These are phyloP conservation scores for Chloropsis cyanopogon DNA, from an alignment of 2,113 vertebrate species.

Conservation along the genomic window DNA sequence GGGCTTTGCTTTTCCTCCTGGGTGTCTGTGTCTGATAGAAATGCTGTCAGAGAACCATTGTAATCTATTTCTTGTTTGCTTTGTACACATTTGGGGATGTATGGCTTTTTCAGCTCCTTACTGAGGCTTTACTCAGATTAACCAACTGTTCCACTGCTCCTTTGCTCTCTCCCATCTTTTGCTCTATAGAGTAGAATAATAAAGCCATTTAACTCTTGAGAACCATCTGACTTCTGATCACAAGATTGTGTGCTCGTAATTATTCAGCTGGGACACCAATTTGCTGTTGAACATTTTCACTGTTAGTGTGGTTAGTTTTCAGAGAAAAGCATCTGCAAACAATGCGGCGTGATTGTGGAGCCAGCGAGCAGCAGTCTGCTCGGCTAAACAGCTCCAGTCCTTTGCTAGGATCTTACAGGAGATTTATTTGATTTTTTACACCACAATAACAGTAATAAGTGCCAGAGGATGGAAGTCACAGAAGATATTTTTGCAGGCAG, in stretches of 20 bases:
- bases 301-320: not conserved
- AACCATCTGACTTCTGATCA: not conserved
- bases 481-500: not conserved
- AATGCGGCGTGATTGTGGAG: not conserved
- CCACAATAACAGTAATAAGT: not conserved
- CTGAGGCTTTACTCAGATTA: not conserved
- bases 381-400: not conserved
- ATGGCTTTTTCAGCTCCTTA: not conserved
- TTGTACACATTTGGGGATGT: not conserved
- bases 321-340: not conserved
- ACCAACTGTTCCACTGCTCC: not conserved
- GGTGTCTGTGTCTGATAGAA: not conserved
- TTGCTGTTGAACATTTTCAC: not conserved
- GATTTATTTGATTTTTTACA: not conserved
- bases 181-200: not conserved
- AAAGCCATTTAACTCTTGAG: not conserved
- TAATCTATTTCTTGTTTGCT: not conserved
- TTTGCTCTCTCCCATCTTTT: not conserved
- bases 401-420: not conserved
- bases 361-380: not conserved
- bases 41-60: not conserved
- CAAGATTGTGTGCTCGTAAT: not conserved
- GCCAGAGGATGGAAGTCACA: not conserved
- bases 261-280: not conserved
- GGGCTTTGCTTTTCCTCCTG: not conserved